Percentiles rank a stretch among this genome's conserved stretches.
These are phyloP conservation scores for Proterorhinus semilunaris DNA, from an alignment of 2,113 vertebrate genomes.

Conservation along the genomic window DNA sequence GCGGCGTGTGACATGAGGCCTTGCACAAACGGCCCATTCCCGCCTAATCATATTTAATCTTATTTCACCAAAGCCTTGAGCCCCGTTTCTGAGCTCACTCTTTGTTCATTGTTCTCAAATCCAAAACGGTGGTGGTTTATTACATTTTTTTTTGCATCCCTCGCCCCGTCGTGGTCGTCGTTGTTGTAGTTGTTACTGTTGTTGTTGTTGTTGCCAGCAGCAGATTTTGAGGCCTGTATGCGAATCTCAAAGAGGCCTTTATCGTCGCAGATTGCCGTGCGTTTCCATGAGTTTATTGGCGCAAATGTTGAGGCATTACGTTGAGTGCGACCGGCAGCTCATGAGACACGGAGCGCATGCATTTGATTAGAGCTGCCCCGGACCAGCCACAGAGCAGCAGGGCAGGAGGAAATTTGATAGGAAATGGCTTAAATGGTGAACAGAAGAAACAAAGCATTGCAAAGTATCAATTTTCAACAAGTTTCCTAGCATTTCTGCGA, in stretches of 20 bases:
- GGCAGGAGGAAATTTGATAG: background rate
- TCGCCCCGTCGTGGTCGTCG: no score
- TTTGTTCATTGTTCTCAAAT: constrained; percentile 27
- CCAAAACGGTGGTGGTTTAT: background rate
- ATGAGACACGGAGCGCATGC: constrained; percentile 10
- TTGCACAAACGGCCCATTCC: constrained; percentile 27
- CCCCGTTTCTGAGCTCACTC: constrained; percentile 11
- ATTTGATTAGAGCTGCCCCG: background rate
- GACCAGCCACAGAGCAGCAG: background rate
- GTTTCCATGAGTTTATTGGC: background rate
- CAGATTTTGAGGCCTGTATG: background rate
- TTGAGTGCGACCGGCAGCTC: constrained; percentile 2
- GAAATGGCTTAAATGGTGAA: background rate
- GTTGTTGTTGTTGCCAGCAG: background rate
- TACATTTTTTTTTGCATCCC: background rate
- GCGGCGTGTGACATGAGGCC: constrained; percentile 9
- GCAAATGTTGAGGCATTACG: background rate
- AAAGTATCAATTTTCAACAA: no score
- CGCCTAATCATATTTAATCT: constrained; percentile 38
- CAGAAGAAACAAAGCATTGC: background rate
- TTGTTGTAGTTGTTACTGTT: no score
- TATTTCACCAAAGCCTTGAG: constrained; percentile 25
- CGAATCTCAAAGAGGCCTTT: background rate
- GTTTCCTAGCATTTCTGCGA: no score
- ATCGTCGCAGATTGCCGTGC: background rate